Evolutionary conservation across 2,888 invertebrate genomes (phyloP), one percentile per base, ranked within the genome.

Genomic region (Hypselothyrea guttata): DNA sequence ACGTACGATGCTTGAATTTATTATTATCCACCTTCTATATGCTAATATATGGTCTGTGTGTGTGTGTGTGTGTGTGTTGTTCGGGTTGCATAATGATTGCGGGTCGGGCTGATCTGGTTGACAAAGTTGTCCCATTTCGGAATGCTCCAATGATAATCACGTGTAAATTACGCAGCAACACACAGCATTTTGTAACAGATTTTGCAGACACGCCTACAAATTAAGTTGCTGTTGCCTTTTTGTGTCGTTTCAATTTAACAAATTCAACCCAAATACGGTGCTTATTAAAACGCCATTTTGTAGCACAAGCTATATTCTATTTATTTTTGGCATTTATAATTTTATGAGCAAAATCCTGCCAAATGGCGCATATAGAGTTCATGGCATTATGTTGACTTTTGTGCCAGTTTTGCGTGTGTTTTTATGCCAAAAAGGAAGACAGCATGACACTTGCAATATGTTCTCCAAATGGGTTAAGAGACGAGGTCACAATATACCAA

Each of bases 1-100:
- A 79, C 75, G 79, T 79, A 71, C 75, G 44, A 41, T 41, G 64
- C 68, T 67, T 75, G 79, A 75, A 75, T 75, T 71, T 75, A 75
- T 75, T 75, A 79, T 78, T 60, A 64, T 69, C 72, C 52, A 56
- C 40, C 75, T 57, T 18, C 48, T 54, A 31, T 58, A 69, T 73
- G 62, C 31, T 62, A 72, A 72, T 75, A 51, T 37, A 44, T 30
- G 41, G 48, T 53, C 13, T 48, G 16, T 28, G 27, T 44, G 38
- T 42, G 47, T 44, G 16, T 53, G 7, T 11, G 41, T 27, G 31
- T 53, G 38, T 46, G 2, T 27, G 40, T 44, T 40, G 35, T 48
- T 61, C 30, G 61, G 48, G 59, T 41, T 74, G 77, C 55, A 74
- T 74, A 69, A 74, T 77, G 66, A 70, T 69, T 38, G 58, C 63